A percentile compares a stretch with the other conserved stretches of the same genome.
Evolutionary conservation across 2,888 invertebrate genomes (phyloP).

Genomic region (Zaprionus bogoriensis): DNA sequence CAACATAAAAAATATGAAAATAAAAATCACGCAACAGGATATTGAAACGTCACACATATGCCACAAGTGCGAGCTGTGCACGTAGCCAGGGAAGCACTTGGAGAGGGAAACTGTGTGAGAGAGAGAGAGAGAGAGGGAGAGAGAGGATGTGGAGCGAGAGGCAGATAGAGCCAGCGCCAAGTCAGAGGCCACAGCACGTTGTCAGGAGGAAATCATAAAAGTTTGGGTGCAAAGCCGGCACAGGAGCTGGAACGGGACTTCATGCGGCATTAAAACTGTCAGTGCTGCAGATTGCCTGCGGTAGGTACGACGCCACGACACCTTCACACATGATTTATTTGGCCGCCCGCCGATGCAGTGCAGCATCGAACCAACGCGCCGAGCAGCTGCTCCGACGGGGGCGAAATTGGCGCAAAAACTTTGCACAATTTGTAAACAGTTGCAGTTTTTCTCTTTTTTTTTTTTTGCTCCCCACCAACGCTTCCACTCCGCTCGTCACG

Average conservation of each 20-base stretch:
- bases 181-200: not conserved
- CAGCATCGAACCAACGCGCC: conserved; percentile 41
- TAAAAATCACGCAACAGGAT: conserved; percentile 81
- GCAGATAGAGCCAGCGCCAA: not conserved
- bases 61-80: conserved; percentile 68
- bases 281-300: conserved; percentile 74
- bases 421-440: conserved; percentile 71
- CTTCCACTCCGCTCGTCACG: conserved; percentile 1
- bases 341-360: conserved; percentile 58
- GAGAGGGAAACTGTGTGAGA: not conserved
- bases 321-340: conserved; percentile 82
- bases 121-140: not conserved
- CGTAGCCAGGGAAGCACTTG: conserved; percentile 25
- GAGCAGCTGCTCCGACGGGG: not conserved
- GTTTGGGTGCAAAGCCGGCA: conserved; percentile 44
- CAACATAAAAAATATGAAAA: conserved; percentile 66
- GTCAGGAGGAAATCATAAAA: conserved; percentile 63
- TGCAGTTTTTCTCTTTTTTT: conserved; percentile 54
- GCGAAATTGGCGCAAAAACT: conserved; percentile 62
- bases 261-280: conserved; percentile 81
- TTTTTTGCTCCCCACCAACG: not conserved
- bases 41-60: conserved; percentile 80
- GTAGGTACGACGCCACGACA: conserved; percentile 63
- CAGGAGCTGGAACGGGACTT: conserved; percentile 58
- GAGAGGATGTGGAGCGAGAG: not conserved